phyloP scores from a whole-genome alignment of 2,113 vertebrate genomes.

The Onychorhynchus coronatus region DNA sequence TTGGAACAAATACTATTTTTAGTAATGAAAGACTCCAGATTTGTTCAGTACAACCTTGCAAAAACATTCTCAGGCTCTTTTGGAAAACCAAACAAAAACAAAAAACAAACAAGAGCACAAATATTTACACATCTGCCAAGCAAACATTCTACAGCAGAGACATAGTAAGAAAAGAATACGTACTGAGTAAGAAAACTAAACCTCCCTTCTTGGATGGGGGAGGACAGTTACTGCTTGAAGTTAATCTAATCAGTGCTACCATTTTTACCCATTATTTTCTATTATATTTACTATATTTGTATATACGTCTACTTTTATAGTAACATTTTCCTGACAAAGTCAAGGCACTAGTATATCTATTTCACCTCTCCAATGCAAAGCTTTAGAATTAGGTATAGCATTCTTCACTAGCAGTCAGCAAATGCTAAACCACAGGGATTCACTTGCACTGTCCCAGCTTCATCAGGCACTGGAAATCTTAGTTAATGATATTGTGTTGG shows the following conservation, averaged over 20 bases:
- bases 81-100: conserved; percentile 22
- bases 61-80: background rate
- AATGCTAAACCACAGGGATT: background rate
- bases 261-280: background rate
- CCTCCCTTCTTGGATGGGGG: background rate
- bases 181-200: background rate
- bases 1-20: conserved; percentile 23
- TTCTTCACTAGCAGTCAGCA: rapidly evolving
- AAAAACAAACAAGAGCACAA: background rate
- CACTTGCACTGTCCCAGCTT: background rate
- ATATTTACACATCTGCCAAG: background rate
- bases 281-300: background rate
- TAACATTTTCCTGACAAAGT: background rate
- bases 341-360: background rate
- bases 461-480: background rate
- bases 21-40: background rate
- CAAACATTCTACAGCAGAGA: background rate
- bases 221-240: background rate
- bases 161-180: background rate
- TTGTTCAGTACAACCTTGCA: conserved; percentile 1
- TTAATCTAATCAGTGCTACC: background rate
- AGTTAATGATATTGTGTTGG: background rate
- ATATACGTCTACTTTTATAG: background rate
- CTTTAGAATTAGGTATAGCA: background rate
- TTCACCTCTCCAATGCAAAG: background rate